phyloP scores from a whole-genome alignment of 2,797 vertebrate genomes.

The Pitangus sulphuratus region DNA sequence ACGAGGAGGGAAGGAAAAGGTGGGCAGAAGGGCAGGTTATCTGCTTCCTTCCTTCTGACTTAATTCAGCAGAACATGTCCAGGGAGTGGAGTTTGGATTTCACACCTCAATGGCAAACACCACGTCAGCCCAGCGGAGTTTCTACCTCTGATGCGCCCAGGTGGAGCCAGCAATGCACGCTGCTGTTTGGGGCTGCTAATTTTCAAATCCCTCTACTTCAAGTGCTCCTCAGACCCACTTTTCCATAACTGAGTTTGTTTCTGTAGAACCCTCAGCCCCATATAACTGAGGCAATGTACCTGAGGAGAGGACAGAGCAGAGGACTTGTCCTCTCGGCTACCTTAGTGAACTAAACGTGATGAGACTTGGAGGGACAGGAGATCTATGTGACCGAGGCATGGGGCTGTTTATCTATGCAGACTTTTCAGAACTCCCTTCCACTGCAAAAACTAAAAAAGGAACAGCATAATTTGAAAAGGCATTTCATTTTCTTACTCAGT shows the following conservation, averaged over 20 bases:
- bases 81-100: not conserved
- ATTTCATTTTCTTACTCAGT: not conserved
- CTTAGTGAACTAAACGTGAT: not conserved
- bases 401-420: not conserved
- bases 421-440: not conserved
- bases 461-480: not conserved
- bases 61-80: not conserved
- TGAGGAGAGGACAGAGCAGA: not conserved
- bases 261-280: not conserved
- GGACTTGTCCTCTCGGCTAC: not conserved
- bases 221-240: not conserved
- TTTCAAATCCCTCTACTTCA: not conserved
- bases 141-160: not conserved
- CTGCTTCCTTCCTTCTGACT: not conserved
- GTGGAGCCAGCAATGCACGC: not conserved
- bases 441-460: not conserved
- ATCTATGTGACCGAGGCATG: not conserved
- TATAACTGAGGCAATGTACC: not conserved
- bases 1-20: not conserved
- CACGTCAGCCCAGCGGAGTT: not conserved
- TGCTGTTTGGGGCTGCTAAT: not conserved
- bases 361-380: not conserved
- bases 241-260: not conserved
- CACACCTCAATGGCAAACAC: not conserved
- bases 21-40: not conserved